Conservation (phyloP, 2,113 vertebrate species). For the Triplophysa tibetana region DNA sequence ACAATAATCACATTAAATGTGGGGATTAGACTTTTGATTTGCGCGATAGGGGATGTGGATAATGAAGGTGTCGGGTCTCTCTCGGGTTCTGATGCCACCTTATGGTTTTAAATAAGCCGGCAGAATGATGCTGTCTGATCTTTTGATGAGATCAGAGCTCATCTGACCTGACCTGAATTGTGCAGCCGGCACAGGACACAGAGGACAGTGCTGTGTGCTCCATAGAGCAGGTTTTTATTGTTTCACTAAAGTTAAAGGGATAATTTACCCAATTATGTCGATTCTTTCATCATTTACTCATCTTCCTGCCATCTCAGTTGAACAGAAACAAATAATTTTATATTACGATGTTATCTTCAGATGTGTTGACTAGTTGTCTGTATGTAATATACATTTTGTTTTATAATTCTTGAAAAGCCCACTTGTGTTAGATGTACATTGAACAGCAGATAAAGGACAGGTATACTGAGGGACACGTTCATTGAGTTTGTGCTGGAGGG, state of each 20-base stretch:
- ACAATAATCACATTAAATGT: conserved; percentile 66
- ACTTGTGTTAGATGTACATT: no score
- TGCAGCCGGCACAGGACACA: neutral
- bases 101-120: conserved; percentile 42
- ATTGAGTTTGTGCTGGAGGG: conserved; percentile 26
- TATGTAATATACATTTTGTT: no score
- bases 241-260: neutral
- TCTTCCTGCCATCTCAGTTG: no score
- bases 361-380: no score
- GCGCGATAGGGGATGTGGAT: conserved; percentile 50
- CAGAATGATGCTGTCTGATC: neutral
- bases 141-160: conserved; percentile 21
- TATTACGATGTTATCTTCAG: no score
- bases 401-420: no score
- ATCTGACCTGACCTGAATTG: neutral
- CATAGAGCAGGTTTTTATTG: neutral
- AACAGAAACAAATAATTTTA: no score
- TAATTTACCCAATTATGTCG: no score
- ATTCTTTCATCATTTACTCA: no score
- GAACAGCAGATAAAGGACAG: neutral
- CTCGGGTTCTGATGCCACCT: conserved; percentile 50
- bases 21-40: conserved; percentile 68
- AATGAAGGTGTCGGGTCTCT: conserved; percentile 57
- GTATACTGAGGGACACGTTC: neutral
- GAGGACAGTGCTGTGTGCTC: neutral